Evolutionary conservation across 1,140 invertebrate genomes (phyloP), one percentile per base, ranked within the genome.

Genomic region (Danaus plexippus): DNA sequence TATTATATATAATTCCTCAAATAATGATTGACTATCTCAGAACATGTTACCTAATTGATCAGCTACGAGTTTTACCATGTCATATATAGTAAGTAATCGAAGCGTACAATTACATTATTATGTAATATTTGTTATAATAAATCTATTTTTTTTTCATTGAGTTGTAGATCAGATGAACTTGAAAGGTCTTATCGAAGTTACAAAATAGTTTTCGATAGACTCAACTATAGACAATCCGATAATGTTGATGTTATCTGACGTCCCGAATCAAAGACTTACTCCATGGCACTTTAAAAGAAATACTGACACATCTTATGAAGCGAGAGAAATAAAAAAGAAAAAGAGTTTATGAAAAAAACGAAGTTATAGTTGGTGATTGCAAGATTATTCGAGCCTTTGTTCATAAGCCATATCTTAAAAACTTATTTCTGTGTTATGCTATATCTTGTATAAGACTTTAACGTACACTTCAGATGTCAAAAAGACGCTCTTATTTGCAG

Each of bases 281-380:
- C 49, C 22, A 32, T 9, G 47, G 48, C 52, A 52, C 48, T 59
- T 52, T 42, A 53, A 57, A 59, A 54, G 52, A 46, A 54, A 59
- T 51, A 62, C 57, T 66, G 64, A 59, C 60, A 57, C 43, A 59
- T 61, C 55, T 60, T 57, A 45, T 43, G 50, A 57, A 43, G 47
- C 44, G 45, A 47, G 46, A 43, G 42, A 52, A 52, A 32, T 54
- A 47, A 54, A 54, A 56, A 15, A 15, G 15, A 15, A 61, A 59
- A 55, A 54, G 42, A 43, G 47, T 52, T 56, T 8, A 8, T 13
- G 45, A 45, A 57, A 57, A 43, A 43, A 54, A 41, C n/a, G 52
- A 49, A 48, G 15, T 41, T 48, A 55, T 53, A 48, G 18, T 41
- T 42, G 11, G 32, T n/a, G 47, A 56, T 56, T 11, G 22, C 11